Evolutionary conservation across 1,140 invertebrate species (phyloP), one percentile per base, ranked within the genome.

Genomic region (Polypedilum vanderplanki): DNA sequence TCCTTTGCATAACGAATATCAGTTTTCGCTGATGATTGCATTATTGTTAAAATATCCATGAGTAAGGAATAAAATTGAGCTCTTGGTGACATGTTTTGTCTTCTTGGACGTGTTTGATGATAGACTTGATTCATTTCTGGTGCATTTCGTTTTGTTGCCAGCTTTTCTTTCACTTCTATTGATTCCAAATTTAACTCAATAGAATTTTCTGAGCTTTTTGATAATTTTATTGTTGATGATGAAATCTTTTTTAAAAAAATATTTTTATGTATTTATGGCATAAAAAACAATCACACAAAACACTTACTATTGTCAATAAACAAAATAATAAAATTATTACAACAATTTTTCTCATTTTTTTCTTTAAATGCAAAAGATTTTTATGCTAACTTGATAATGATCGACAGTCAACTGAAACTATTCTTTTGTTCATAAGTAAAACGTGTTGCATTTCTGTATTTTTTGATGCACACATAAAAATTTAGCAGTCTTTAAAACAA

Each of bases 21-120:
- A 70, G 17, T 70, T 70, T 20, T 70, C 65, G 65, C 18, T 70
- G 65, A 70, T 18, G 17, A n/a, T 20, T 70, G 65, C 65, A 70
- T 8, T 18, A 22, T 18, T 18, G 4, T 10, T 18, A 70, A 3
- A 20, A 70, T 70, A 8, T 22, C 65, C 17, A 70, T 18, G 18
- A 70, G 65, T 70, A 70, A 70, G 20, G 17, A 3, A 70, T 70
- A 70, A 22, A 70, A 70, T 7, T 70, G 65, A 10, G 65, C 17
- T 20, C 65, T n/a, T 18, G 65, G 9, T 9, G 65, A 70, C 10
- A 15, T 1, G 15, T 57, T n/a, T 70, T 70, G 15, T 3, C 65
- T n/a, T 22, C 65, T n/a, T 20, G 65, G 65, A 8, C 65, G 15
- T 18, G 18, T 9, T 20, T 57, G 46, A 57, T 57, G 15, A n/a